Evolutionary conservation across 2,888 invertebrate genomes (phyloP), one percentile per base, ranked within the genome.

Genomic region (Latheticus oryzae): DNA sequence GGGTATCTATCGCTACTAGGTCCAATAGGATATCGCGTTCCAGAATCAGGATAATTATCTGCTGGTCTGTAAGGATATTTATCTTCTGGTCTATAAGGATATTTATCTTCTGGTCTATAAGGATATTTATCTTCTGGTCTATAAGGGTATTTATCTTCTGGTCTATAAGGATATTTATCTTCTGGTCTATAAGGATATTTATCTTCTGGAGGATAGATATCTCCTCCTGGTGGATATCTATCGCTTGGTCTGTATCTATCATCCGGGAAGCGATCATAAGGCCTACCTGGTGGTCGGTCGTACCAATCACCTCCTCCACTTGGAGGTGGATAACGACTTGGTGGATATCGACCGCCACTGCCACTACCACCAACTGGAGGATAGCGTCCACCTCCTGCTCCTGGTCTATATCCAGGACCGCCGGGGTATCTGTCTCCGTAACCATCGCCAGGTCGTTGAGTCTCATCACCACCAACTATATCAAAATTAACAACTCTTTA

Each of bases 1-100:
- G 56, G 57, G 30, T 62, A 62, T 38, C 56, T 38, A 47, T 77
- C 77, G 1, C 73, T 72, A 63, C 70, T 76, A 9, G 62, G 62
- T 33, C 78, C 79, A 2, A 78, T 71, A 2, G 83, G 83, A 50
- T 72, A 74, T n/a, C 73, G 67, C 40, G 69, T 71, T 24, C 53
- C 64, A 64, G 56, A 62, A 52, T 61, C 60, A 55, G 61, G 76
- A 76, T 62, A 80, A 80, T 71, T 81, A 79, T 51, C 80, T 72
- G 4, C 45, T 9, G 58, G 54, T 45, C 42, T 35, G 9, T 9
- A 12, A 1, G 28, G 24, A 28, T 38, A 50, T 17, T 38, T 37
- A 13, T 50, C 38, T n/a, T n/a, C n/a, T n/a, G n/a, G n/a, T n/a
- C n/a, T n/a, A n/a, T n/a, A n/a, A n/a, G n/a, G n/a, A n/a, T n/a